A percentile compares a stretch with the other conserved stretches of the same genome.
phyloP scores from a whole-genome alignment of 2,797 vertebrate genomes.

The Gobio occitaniae region DNA sequence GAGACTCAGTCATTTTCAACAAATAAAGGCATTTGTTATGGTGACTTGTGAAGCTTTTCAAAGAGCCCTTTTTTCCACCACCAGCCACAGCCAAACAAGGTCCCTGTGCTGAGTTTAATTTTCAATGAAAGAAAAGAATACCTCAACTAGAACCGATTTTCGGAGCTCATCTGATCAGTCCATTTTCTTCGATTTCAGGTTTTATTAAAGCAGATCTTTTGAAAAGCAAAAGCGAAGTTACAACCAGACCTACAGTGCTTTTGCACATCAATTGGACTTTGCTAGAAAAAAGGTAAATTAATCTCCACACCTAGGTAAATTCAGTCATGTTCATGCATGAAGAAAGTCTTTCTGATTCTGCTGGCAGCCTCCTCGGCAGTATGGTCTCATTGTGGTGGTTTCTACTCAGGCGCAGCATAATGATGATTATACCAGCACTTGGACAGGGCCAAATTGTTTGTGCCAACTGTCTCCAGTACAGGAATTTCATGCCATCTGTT shows the following conservation, averaged over 20 bases:
- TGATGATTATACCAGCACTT: constrained; percentile 42
- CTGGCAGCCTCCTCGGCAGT: not conserved
- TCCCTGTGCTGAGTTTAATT: not conserved
- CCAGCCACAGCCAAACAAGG: constrained; percentile 1
- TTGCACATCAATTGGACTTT: constrained; percentile 16
- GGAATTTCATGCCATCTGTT: constrained; percentile 51
- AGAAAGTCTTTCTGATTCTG: not conserved
- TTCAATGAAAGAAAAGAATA: constrained; percentile 2
- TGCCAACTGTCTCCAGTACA: constrained; percentile 43
- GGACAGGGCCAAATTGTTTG: constrained; percentile 34
- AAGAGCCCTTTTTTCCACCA: constrained; percentile 24
- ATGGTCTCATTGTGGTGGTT: constrained; percentile 20
- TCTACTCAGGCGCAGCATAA: constrained; percentile 28
- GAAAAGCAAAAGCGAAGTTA: constrained; percentile 2
- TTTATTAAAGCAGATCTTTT: constrained; percentile 12
- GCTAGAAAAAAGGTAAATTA: not conserved
- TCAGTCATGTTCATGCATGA: not conserved
- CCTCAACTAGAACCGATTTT: not conserved
- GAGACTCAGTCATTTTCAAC: constrained; percentile 63
- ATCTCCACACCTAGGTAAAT: constrained; percentile 23
- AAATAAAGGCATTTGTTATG: constrained; percentile 65
- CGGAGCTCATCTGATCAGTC: not conserved
- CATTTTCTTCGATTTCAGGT: constrained; percentile 8
- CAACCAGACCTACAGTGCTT: not conserved
- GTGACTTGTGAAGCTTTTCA: constrained; percentile 41